A percentile compares a stretch with the other conserved stretches of the same genome.
These are phyloP conservation scores for Corythornis cristatus DNA, from an alignment of 2,113 vertebrate species.

Conservation along the genomic window DNA sequence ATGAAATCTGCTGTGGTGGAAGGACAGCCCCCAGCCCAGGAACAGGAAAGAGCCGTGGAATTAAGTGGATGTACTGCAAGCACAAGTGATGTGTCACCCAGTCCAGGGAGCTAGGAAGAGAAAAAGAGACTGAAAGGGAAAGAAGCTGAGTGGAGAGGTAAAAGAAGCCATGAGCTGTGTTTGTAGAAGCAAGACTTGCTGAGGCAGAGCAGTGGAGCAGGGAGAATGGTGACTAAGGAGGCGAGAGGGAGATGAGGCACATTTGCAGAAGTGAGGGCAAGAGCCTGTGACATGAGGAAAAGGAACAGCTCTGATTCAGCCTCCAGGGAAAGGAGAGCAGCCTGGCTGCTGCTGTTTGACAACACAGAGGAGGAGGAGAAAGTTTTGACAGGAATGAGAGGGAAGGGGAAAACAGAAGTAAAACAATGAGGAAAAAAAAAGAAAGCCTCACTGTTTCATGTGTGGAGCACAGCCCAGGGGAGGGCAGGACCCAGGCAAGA, in stretches of 20 bases:
- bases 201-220: not conserved
- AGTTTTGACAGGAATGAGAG: not conserved
- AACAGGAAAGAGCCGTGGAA: not conserved
- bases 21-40: fast-evolving
- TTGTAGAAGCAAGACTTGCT: not conserved
- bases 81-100: not conserved
- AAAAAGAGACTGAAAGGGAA: not conserved
- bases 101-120: not conserved
- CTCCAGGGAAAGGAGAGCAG: not conserved
- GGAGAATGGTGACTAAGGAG: not conserved
- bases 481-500: not conserved
- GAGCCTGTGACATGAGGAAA: not conserved
- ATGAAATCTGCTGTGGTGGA: not conserved
- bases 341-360: not conserved
- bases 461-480: not conserved
- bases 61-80: fast-evolving
- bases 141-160: not conserved
- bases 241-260: not conserved
- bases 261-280: not conserved
- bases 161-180: not conserved
- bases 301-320: not conserved
- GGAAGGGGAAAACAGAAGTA: not conserved
- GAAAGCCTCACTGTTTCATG: not conserved
- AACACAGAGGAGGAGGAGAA: not conserved
- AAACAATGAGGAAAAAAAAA: not conserved